phyloP scores from a whole-genome alignment of 2,888 invertebrate species.

The Lasioglossum leucozonium region DNA sequence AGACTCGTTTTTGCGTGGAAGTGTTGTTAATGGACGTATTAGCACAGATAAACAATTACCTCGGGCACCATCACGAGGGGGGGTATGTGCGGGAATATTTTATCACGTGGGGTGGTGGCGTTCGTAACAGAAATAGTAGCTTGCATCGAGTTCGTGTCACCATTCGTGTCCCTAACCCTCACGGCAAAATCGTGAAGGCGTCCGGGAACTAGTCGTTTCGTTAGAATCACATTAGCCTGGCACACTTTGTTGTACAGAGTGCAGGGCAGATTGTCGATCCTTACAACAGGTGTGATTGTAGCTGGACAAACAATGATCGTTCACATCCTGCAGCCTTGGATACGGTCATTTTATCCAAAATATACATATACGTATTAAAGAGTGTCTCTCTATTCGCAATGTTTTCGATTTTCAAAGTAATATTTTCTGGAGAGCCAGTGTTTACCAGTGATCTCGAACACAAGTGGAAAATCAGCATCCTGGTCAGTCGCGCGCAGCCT shows the following conservation, averaged over 20 bases:
- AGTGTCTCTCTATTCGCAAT: too few relatives aligned
- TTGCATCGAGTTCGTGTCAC: slow-evolving; percentile 90
- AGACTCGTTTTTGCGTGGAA: not conserved
- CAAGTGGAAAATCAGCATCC: slow-evolving; percentile 94
- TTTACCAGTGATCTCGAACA: slow-evolving; percentile 91
- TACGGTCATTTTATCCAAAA: too few relatives aligned
- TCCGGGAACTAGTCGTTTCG: slow-evolving; percentile 91
- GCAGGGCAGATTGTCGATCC: slow-evolving; percentile 93
- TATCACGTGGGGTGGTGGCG: slow-evolving; percentile 92
- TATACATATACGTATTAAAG: too few relatives aligned
- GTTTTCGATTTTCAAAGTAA: too few relatives aligned
- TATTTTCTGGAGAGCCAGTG: not conserved
- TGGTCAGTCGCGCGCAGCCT: slow-evolving; percentile 94
- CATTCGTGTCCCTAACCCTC: slow-evolving; percentile 90
- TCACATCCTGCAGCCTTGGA: too few relatives aligned
- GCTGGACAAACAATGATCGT: slow-evolving; percentile 80
- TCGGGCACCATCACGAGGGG: slow-evolving; percentile 91
- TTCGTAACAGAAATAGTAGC: slow-evolving; percentile 94
- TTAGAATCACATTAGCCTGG: slow-evolving; percentile 94
- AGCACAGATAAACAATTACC: slow-evolving; percentile 85
- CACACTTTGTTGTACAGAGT: slow-evolving; percentile 94
- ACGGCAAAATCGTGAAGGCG: slow-evolving; percentile 93
- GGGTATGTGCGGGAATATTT: slow-evolving; percentile 93
- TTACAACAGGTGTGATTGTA: slow-evolving; percentile 91
- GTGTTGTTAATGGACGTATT: slow-evolving; percentile 15